Evolutionary conservation across 2,888 invertebrate species (phyloP).

Genomic region (Meiosimyza decipiens): DNA sequence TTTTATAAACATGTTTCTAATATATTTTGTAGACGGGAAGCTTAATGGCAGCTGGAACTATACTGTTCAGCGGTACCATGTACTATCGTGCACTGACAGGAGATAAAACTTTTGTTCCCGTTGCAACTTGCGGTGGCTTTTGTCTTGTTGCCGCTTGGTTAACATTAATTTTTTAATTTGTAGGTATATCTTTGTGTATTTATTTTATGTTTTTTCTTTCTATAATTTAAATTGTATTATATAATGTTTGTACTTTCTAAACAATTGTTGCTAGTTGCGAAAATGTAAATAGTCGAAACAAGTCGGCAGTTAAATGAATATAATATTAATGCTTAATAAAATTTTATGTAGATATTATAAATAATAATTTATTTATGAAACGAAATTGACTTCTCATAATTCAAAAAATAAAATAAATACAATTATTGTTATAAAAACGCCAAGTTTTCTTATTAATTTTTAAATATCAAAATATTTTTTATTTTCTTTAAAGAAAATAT

Average conservation of each 20-base stretch:
- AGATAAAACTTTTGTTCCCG: constrained; percentile 75
- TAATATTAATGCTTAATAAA: no score
- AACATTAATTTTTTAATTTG: constrained; percentile 76
- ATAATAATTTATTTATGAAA: no score
- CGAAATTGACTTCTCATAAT: no score
- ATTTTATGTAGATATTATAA: no score
- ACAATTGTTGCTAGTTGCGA: constrained; percentile 6
- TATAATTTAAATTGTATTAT: background rate
- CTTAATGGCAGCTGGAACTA: constrained; percentile 80
- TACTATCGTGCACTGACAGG: constrained; percentile 91
- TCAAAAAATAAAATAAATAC: no score
- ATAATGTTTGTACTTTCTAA: background rate
- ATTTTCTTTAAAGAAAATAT: constrained; percentile 13
- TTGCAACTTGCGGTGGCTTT: constrained; percentile 90
- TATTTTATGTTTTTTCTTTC: constrained; percentile 29
- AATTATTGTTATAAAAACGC: constrained; percentile 3
- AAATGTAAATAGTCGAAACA: constrained; percentile 5
- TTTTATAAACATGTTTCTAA: background rate
- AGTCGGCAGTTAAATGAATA: constrained; percentile 5
- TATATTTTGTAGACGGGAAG: constrained; percentile 74
- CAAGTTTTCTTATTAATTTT: constrained; percentile 5
- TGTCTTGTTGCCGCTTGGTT: constrained; percentile 92
- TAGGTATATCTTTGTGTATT: constrained; percentile 11
- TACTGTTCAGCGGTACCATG: constrained; percentile 90
- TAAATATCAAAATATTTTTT: background rate